Percentiles rank a stretch among this genome's conserved stretches.
phyloP scores from a whole-genome alignment of 2,888 invertebrate species.

The Hirtodrosophila confusa region DNA sequence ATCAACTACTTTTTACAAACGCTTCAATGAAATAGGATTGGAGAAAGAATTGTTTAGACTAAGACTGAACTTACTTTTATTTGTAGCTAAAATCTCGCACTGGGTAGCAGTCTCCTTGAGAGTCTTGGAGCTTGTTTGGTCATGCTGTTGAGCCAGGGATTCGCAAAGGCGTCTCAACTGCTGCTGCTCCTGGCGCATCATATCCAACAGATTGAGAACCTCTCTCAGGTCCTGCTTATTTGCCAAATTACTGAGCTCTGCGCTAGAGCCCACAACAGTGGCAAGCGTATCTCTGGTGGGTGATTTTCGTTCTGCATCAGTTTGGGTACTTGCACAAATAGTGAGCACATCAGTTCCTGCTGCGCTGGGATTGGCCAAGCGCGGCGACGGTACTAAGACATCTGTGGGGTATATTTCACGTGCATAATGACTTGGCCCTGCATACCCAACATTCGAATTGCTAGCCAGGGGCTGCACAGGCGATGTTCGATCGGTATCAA shows the following conservation, averaged over 20 bases:
- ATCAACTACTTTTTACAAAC: no score
- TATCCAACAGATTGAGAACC: slow-evolving; percentile 56
- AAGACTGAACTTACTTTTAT: slow-evolving; percentile 28
- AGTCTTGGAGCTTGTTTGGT: slow-evolving; percentile 7
- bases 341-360: slow-evolving; percentile 64
- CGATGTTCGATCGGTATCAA: slow-evolving; percentile 16
- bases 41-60: no score
- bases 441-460: slow-evolving; percentile 32
- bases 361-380: slow-evolving; percentile 1
- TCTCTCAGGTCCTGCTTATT: slow-evolving; percentile 72
- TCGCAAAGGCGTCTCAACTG: slow-evolving; percentile 64
- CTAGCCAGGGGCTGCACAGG: neutral
- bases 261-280: slow-evolving; percentile 1
- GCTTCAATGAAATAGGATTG: no score
- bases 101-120: slow-evolving; percentile 59
- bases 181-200: slow-evolving; percentile 76
- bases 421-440: slow-evolving; percentile 6
- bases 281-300: slow-evolving; percentile 11
- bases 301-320: slow-evolving; percentile 56
- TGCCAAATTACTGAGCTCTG: slow-evolving; percentile 53
- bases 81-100: slow-evolving; percentile 44
- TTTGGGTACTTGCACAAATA: slow-evolving; percentile 82
- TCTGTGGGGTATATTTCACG: slow-evolving; percentile 27
- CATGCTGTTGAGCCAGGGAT: slow-evolving; percentile 39
- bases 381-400: neutral